These are phyloP conservation scores for Riptortus pedestris DNA, from an alignment of 1,140 invertebrate species.

Conservation along the genomic window DNA sequence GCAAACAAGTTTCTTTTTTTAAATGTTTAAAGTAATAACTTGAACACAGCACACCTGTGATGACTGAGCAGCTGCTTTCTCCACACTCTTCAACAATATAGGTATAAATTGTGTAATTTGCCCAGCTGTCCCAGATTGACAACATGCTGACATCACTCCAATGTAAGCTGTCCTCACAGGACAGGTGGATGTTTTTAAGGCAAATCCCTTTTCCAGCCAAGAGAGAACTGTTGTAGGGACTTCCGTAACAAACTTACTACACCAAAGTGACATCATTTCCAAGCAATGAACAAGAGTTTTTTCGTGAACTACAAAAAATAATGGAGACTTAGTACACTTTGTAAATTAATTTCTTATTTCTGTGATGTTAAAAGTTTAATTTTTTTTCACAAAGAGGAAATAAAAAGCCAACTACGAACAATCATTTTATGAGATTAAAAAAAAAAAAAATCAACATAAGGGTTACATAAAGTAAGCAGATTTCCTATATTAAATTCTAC, in stretches of 20 bases:
- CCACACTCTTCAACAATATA: slow-evolving; percentile 52
- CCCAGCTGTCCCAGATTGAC: slow-evolving; percentile 44
- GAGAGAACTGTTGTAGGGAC: slow-evolving; percentile 61
- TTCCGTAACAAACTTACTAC: slow-evolving; percentile 50
- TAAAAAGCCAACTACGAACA: too few relatives aligned
- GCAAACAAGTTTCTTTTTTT: too few relatives aligned
- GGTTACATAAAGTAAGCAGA: too few relatives aligned
- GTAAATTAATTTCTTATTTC: background rate
- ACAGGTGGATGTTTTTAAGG: slow-evolving; percentile 65
- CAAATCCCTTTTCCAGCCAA: slow-evolving; percentile 66
- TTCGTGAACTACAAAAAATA: slow-evolving; percentile 61
- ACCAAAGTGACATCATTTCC: slow-evolving; percentile 71
- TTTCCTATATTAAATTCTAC: too few relatives aligned
- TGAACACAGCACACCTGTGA: slow-evolving; percentile 42
- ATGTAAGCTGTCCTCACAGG: slow-evolving; percentile 67
- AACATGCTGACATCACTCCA: slow-evolving; percentile 53
- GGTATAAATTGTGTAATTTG: slow-evolving; percentile 46
- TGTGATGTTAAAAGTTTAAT: background rate
- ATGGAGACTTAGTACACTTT: background rate
- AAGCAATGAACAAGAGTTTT: slow-evolving; percentile 73
- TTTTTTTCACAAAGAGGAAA: background rate
- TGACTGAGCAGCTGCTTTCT: slow-evolving; percentile 57
- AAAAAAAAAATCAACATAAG: too few relatives aligned
- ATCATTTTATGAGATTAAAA: too few relatives aligned
- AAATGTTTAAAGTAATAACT: too few relatives aligned